Evolutionary conservation across 2,797 vertebrate genomes (phyloP), one percentile per base, ranked within the genome.

Genomic region (Acipenser oxyrinchus): DNA sequence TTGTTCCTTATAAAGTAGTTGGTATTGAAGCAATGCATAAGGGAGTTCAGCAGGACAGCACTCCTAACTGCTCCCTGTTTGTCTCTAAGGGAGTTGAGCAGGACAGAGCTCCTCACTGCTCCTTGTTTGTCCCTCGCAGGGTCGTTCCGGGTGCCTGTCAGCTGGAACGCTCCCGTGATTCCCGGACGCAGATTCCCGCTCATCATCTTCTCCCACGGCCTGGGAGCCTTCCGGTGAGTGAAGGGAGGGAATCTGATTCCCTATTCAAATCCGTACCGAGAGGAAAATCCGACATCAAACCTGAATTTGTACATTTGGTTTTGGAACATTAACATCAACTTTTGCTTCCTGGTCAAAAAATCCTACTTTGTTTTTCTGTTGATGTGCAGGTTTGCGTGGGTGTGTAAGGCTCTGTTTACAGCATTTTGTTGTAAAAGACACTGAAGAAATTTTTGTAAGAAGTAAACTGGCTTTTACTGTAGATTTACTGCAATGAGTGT

Each of bases 181-280:
- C 63, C 79, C 50, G 65, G 69, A 11, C 51, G 68, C 0, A 75
- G 80, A 48, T 88, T 85, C 57, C 89, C 89, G 0, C 71, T 90
- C 75, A 74, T 91, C 78, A 78, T 89, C 77, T 88, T 89, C 74
- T 90, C 88, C 18, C 89, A 90, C 0, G 85, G 88, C 48, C 67
- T 89, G 64, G 84, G 86, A 75, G 66, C 67, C 59, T 85, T 89
- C 76, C 82, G 88, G 88, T 90, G 77, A 74, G 81, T 73, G 6
- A 15, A 37, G 23, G 6, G 37, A 37, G 15, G 37, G 15, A 11
- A 10, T 58, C 15, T 11, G 15, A 13, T 1, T 11, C 11, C 55
- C n/a, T 10, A n/a, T 10, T 57, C 10, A n/a, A n/a, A n/a, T 57
- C 3, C 53, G 53, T 10, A 10, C 10, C 10, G n/a, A 3, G 53